These are phyloP conservation scores for Mola mola DNA, from an alignment of 2,113 vertebrate species.

Conservation along the genomic window DNA sequence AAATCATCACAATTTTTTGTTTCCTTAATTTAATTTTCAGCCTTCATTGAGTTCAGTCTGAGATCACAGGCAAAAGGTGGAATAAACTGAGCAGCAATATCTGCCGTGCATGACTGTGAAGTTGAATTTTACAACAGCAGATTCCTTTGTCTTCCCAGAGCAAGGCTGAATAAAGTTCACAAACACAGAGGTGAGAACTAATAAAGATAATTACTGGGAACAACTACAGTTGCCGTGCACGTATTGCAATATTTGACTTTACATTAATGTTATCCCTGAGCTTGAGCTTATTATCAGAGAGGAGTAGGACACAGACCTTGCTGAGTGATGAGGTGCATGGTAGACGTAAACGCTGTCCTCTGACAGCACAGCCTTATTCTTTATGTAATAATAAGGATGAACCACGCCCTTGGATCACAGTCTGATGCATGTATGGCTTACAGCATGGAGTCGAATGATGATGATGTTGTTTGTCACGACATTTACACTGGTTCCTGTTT, in stretches of 20 bases:
- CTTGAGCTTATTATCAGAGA: too few relatives aligned
- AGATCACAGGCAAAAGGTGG: constrained; percentile 41
- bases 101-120: too few relatives aligned
- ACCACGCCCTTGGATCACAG: constrained; percentile 32
- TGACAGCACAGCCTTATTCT: constrained; percentile 10
- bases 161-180: constrained; percentile 43
- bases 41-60: constrained; percentile 10
- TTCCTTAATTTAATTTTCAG: constrained; percentile 1
- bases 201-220: too few relatives aligned
- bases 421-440: constrained; percentile 22
- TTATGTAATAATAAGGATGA: constrained; percentile 45
- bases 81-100: too few relatives aligned
- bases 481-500: constrained; percentile 2
- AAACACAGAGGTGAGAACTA: too few relatives aligned
- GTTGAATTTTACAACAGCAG: constrained; percentile 42
- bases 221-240: too few relatives aligned
- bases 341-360: constrained; percentile 15
- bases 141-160: too few relatives aligned
- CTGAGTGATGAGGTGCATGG: constrained; percentile 11
- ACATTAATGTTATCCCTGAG: too few relatives aligned
- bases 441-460: constrained; percentile 2
- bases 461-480: constrained; percentile 15
- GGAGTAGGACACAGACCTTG: too few relatives aligned
- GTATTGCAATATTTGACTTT: too few relatives aligned
- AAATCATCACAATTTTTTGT: constrained; percentile 9